Evolutionary conservation across 2,113 vertebrate species (phyloP).

Genomic region (Calidris pugnax): DNA sequence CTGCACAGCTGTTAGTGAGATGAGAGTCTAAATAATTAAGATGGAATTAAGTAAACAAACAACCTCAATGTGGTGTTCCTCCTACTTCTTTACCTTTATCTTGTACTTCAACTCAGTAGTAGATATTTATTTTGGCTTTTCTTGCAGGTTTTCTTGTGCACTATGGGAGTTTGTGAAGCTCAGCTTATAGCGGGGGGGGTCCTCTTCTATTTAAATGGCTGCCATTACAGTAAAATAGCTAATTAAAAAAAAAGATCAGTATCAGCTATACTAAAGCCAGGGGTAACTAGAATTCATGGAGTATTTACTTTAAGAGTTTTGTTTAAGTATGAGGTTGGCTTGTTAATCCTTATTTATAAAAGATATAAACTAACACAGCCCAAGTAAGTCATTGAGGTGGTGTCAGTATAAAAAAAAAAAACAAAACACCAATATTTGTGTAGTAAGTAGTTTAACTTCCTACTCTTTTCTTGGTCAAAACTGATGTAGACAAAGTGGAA

Average conservation of each 20-base stretch:
- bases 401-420: neutral
- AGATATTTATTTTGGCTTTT: neutral
- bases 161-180: neutral
- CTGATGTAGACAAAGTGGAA: neutral
- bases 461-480: neutral
- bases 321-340: neutral
- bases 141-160: neutral
- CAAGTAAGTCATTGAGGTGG: neutral
- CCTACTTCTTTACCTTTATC: neutral
- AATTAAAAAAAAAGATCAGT: neutral
- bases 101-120: neutral
- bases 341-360: neutral
- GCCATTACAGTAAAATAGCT: neutral
- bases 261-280: neutral
- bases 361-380: neutral
- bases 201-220: neutral
- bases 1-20: slow-evolving; percentile 39
- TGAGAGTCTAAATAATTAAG: slow-evolving; percentile 54
- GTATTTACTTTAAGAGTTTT: neutral
- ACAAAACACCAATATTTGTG: neutral
- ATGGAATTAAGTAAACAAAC: slow-evolving; percentile 61
- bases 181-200: neutral
- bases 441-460: neutral
- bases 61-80: neutral
- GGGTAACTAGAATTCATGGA: neutral